Evolutionary conservation across 2,888 invertebrate genomes (phyloP), one percentile per base, ranked within the genome.

Genomic region (Gastrophysa polygoni): DNA sequence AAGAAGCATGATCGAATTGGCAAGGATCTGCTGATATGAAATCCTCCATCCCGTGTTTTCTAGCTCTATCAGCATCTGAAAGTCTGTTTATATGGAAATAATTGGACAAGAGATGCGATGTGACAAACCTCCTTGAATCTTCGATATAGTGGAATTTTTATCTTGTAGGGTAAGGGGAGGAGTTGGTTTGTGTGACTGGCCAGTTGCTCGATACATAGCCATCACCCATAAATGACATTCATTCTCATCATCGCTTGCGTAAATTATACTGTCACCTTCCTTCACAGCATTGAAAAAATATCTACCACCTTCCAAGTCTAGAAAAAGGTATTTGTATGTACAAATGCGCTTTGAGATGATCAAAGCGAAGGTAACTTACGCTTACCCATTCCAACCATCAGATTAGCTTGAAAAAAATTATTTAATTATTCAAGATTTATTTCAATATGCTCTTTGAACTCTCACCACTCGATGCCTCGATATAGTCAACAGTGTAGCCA

Each of bases 31-130:
- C 97, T 77, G 96, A 95, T 73, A 99, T 98, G 81, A 94, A 98
- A 83, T 99, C 98, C 80, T 99, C 99, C 95, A 99, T 96, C 48
- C 99, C 98, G 80, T 98, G 98, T 81, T 99, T 99, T 60, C 95
- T 88, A 32, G 98, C 98, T 80, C 96, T 90, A 79, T 97, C 96
- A 50, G 95, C 93, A 83, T 95, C 95, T 92, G 80, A 24, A 82
- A 80, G 57, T 54, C 54, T 56, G 55, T 55, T 57, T 43, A 71
- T 68, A 61, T 56, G 63, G 64, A 61, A 47, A n/a, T 46, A 61
- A 17, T 43, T 38, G 3, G 6, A 2, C 32, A 32, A 14, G 2
- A 38, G 3, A 38, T 1, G 14, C 38, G 14, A 14, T 32, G 2
- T 6, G 14, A 10, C 38, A 38, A 80, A 92, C 92, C 95, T 84